phyloP scores from a whole-genome alignment of 1,140 invertebrate genomes.

The Sycophila sp. region DNA sequence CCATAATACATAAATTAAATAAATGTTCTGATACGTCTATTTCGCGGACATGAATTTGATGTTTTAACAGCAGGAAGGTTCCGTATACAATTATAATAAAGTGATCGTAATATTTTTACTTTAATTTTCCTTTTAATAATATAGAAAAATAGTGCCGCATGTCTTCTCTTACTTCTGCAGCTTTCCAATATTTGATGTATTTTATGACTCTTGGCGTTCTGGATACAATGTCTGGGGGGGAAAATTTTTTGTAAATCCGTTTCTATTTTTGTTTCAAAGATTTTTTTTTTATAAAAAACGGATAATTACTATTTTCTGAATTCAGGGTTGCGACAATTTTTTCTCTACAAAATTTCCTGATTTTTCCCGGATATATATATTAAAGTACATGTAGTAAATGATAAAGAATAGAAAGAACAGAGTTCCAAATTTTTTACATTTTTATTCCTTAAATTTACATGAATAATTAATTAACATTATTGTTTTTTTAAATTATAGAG shows the following conservation, averaged over 20 bases:
- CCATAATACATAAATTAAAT: neutral
- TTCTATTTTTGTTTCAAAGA: neutral
- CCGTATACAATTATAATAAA: neutral
- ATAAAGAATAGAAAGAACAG: too few relatives aligned
- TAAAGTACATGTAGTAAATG: too few relatives aligned
- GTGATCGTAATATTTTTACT: slow-evolving; percentile 10
- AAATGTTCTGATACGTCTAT: neutral
- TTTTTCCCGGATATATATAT: too few relatives aligned
- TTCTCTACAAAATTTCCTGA: too few relatives aligned
- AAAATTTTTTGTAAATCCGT: neutral
- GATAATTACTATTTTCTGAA: neutral
- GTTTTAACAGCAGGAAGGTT: neutral
- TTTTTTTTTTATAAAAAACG: slow-evolving; percentile 8
- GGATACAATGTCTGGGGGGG: neutral
- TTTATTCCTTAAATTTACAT: too few relatives aligned
- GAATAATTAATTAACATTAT: too few relatives aligned
- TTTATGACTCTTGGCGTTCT: slow-evolving; percentile 8
- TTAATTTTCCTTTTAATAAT: neutral
- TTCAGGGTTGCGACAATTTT: too few relatives aligned
- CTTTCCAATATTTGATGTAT: slow-evolving; percentile 9
- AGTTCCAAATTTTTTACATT: too few relatives aligned
- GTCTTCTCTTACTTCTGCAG: slow-evolving; percentile 1
- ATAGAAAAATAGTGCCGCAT: slow-evolving; percentile 9
- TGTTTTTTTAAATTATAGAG: too few relatives aligned
- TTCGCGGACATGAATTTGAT: neutral